These are phyloP conservation scores for Pherbina coryleti DNA, from an alignment of 2,888 invertebrate species.

Conservation along the genomic window DNA sequence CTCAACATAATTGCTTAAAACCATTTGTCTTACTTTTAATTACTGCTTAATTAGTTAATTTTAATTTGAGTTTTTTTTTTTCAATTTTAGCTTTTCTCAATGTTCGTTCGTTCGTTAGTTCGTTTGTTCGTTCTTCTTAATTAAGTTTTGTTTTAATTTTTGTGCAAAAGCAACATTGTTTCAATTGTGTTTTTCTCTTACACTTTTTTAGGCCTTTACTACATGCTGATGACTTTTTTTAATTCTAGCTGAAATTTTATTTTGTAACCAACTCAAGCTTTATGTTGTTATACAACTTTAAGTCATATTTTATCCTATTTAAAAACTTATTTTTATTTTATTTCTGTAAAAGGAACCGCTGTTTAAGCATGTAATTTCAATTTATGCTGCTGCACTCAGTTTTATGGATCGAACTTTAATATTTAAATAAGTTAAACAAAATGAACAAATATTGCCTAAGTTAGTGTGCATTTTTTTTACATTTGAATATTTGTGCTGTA, in stretches of 20 bases:
- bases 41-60: not conserved
- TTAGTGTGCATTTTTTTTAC: constrained; percentile 23
- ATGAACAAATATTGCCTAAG: constrained; percentile 23
- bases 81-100: not conserved
- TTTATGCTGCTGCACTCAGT: not conserved
- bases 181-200: constrained; percentile 37
- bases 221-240: constrained; percentile 43
- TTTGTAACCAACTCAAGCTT: constrained; percentile 30
- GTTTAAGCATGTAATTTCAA: not conserved
- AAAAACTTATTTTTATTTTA: not conserved
- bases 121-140: not conserved
- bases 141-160: constrained; percentile 20
- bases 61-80: not conserved
- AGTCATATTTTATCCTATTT: not conserved
- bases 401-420: not conserved
- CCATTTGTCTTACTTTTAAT: not conserved
- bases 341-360: not conserved
- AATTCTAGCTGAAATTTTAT: constrained; percentile 38
- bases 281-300: constrained; percentile 10
- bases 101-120: not conserved
- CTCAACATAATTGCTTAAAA: not conserved
- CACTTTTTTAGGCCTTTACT: constrained; percentile 47
- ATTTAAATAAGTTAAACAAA: constrained; percentile 17
- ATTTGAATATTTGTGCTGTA: constrained; percentile 1
- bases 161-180: constrained; percentile 14